A percentile compares a stretch with the other conserved stretches of the same genome.
Conservation (phyloP, 1,140 invertebrate species). For the Drosophila lini region DNA sequence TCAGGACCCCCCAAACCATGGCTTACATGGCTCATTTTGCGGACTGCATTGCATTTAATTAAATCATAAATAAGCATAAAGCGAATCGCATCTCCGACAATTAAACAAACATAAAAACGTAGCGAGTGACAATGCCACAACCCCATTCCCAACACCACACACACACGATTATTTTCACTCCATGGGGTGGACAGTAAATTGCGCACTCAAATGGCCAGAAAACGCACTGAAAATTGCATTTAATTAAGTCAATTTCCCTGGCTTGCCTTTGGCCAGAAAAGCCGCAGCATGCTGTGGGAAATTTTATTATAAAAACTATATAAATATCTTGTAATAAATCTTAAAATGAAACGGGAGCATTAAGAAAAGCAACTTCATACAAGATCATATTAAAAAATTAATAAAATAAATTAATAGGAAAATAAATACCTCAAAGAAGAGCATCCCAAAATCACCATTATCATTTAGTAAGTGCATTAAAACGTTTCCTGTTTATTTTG, state of each 20-base stretch:
- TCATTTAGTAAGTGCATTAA: not conserved
- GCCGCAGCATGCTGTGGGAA: slow-evolving; percentile 34
- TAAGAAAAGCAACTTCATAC: no score
- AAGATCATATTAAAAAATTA: no score
- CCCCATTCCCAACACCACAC: slow-evolving; percentile 8
- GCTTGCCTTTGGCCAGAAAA: slow-evolving; percentile 37
- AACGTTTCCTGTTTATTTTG: slow-evolving; percentile 61
- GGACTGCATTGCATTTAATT: slow-evolving; percentile 73
- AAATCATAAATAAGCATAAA: slow-evolving; percentile 83
- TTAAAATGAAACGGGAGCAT: not conserved
- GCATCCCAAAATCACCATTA: slow-evolving; percentile 3
- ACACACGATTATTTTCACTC: slow-evolving; percentile 11
- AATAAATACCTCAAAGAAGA: slow-evolving; percentile 1
- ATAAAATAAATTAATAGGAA: no score
- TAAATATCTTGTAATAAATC: not conserved
- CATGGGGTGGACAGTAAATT: slow-evolving; percentile 63
- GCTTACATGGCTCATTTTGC: slow-evolving; percentile 63
- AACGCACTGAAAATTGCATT: slow-evolving; percentile 77
- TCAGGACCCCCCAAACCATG: slow-evolving; percentile 1
- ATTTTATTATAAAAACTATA: slow-evolving; percentile 6
- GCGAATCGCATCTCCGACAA: slow-evolving; percentile 72
- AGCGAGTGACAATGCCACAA: slow-evolving; percentile 58
- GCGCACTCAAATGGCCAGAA: slow-evolving; percentile 72
- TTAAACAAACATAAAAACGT: slow-evolving; percentile 81
- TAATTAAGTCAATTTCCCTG: slow-evolving; percentile 73